Percentiles rank a stretch among this genome's conserved stretches.
phyloP scores from a whole-genome alignment of 2,113 vertebrate genomes.

The Panthera leo region DNA sequence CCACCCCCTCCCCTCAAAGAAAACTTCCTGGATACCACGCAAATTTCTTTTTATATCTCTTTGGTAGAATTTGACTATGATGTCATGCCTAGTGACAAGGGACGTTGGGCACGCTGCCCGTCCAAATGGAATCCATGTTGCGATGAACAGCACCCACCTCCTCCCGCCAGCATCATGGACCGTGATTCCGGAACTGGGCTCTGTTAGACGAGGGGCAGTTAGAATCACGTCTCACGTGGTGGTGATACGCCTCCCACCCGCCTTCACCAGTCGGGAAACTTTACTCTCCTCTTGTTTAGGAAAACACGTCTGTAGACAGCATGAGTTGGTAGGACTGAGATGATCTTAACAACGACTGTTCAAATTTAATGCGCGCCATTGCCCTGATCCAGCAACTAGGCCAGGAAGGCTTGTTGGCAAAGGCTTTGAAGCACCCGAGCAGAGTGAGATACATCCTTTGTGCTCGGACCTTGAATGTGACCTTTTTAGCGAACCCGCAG shows the following conservation, averaged over 20 bases:
- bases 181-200: not conserved
- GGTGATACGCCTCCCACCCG: not conserved
- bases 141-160: too few relatives aligned
- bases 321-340: not conserved
- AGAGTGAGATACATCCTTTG: not conserved
- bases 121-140: rapidly evolving
- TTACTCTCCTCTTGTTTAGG: not conserved
- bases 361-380: not conserved
- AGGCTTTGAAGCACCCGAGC: not conserved
- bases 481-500: not conserved
- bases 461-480: not conserved
- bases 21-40: not conserved
- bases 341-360: not conserved
- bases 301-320: not conserved
- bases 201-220: not conserved
- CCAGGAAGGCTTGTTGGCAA: too few relatives aligned
- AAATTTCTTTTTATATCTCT: not conserved
- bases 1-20: not conserved
- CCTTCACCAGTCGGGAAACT: not conserved
- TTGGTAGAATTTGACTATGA: not conserved
- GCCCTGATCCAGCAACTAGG: not conserved
- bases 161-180: not conserved
- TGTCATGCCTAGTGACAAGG: too few relatives aligned
- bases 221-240: not conserved
- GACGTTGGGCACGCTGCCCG: not conserved